Evolutionary conservation across 35 echinoderm and acorn worm species (phyloP), one percentile per base, ranked within the genome.

Genomic region (Anneissia japonica): DNA sequence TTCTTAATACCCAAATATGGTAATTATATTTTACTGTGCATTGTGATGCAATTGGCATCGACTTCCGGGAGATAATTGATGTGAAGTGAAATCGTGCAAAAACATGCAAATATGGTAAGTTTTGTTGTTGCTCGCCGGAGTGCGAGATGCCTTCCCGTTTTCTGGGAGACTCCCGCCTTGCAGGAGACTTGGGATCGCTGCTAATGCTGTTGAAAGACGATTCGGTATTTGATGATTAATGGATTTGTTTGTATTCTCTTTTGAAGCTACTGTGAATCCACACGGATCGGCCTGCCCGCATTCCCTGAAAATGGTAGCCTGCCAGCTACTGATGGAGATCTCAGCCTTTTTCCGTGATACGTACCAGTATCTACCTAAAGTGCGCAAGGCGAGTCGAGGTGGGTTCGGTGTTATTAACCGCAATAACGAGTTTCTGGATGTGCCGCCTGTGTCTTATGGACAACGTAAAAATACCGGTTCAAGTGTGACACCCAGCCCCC

Each of bases 301-400:
- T 38, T 89, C 91, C 73, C 83, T 98, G 32, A 98, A 98, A 72
- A 91, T 94, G 82, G 90, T 98, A 0, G 95, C 95, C 34, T 98
- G 91, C 46, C 95, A 98, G 83, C 95, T 98, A 13, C 84, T 98
- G 0, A 51, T 93, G 31, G 95, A 98, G 46, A 90, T 98, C 82
- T 94, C 95, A 0, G 79, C 95, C 39, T 98, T 98, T 89, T 46
- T 98, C 21, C 75, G 95, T 40, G 95, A 98, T 74, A 98, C 95
- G 10, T 93, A 94, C 88, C 95, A 93, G 80, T 87, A 84, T 76
- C 89, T 98, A 1, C 95, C 95, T 3, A 98, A 98, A 78, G 85
- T 86, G 3, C 89, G 91, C 7, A 93, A 93, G 39, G 38, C 90
- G 14, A 92, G 93, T 51, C 91, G 95, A 17, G 86, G 86, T 46